Evolutionary conservation across 2,888 invertebrate genomes (phyloP).

Genomic region (Microdon myrmicae): DNA sequence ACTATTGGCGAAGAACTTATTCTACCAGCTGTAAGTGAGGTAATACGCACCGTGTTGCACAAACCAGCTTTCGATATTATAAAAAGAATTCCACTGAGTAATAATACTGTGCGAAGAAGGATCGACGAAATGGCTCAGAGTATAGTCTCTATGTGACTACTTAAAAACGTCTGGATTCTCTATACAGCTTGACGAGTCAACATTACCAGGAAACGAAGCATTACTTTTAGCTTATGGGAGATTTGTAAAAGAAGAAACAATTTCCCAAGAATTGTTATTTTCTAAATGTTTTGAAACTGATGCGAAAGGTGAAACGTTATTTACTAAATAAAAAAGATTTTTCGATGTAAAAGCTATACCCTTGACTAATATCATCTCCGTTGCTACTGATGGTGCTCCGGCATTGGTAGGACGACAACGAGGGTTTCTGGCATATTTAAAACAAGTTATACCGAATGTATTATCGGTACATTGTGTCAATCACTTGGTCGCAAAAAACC

Average conservation of each 20-base stretch:
- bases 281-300: slow-evolving; percentile 11
- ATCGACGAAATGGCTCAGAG: slow-evolving; percentile 62
- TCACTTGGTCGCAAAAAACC: no score
- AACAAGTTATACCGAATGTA: no score
- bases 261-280: slow-evolving; percentile 15
- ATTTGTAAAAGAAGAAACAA: slow-evolving; percentile 46
- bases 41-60: slow-evolving; percentile 57
- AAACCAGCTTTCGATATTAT: slow-evolving; percentile 56
- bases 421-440: no score
- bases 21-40: slow-evolving; percentile 58
- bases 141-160: slow-evolving; percentile 58
- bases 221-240: slow-evolving; percentile 59
- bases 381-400: no score
- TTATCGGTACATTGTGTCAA: no score
- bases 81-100: slow-evolving; percentile 59
- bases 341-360: no score
- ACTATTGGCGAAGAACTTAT: slow-evolving; percentile 51
- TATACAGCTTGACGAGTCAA: slow-evolving; percentile 62
- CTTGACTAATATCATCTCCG: no score
- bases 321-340: no score
- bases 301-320: slow-evolving; percentile 25
- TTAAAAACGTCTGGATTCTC: slow-evolving; percentile 59
- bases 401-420: no score
- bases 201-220: slow-evolving; percentile 59
- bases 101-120: slow-evolving; percentile 58